These are phyloP conservation scores for Caenorhabditis tropicalis DNA, from an alignment of 1,140 invertebrate genomes.

Conservation along the genomic window DNA sequence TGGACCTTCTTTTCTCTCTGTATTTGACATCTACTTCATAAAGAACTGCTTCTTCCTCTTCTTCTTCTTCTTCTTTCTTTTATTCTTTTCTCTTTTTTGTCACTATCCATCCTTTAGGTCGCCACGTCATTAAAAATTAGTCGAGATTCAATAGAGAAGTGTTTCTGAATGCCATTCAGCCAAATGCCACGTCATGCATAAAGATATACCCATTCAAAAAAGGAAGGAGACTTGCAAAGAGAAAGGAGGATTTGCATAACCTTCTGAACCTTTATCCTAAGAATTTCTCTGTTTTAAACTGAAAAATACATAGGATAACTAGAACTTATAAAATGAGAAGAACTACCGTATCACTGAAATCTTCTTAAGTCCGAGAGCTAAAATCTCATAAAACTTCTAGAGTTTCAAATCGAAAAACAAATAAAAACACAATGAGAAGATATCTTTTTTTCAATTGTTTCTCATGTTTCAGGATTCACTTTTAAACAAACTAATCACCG, in stretches of 20 bases:
- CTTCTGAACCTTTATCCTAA: not conserved
- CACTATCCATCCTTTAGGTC: not conserved
- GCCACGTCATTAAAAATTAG: slow-evolving; percentile 42
- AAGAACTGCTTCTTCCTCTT: not conserved
- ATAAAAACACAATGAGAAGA: no score
- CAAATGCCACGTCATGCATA: not conserved
- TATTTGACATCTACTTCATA: slow-evolving; percentile 21
- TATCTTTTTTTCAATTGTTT: no score
- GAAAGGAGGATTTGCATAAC: not conserved
- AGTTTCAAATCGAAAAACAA: no score
- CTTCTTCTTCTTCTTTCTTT: not conserved
- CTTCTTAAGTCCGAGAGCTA: no score
- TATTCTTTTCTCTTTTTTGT: not conserved
- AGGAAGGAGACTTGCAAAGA: not conserved
- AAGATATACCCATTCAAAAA: not conserved
- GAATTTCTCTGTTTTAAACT: not conserved
- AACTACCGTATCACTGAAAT: no score
- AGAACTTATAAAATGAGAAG: no score
- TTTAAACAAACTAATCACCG: no score
- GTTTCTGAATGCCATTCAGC: not conserved
- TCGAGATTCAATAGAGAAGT: not conserved
- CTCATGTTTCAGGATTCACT: no score
- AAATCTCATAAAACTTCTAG: no score
- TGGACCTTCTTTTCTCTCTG: not conserved
- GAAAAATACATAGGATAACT: no score